Conservation (phyloP, 2,113 vertebrate genomes). For the Gnathonemus echidnorhynchus region DNA sequence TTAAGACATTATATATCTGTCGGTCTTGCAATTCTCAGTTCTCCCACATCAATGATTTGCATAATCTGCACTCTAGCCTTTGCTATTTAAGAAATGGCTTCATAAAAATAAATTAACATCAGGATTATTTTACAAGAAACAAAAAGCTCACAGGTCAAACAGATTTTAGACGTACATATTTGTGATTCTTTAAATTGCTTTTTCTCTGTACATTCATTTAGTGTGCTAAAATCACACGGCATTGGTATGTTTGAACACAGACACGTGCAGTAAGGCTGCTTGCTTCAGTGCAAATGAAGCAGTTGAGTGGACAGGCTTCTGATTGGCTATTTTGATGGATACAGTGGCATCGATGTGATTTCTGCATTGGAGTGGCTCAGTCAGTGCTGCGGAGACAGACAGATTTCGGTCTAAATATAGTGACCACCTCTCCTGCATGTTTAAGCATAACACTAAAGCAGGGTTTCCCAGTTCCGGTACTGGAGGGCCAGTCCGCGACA, state of each 20-base stretch:
- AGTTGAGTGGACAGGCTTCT: not conserved
- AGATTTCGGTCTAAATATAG: constrained; percentile 27
- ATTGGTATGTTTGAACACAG: not conserved
- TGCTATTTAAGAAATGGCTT: not conserved
- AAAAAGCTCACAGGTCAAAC: not conserved
- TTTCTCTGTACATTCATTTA: not conserved
- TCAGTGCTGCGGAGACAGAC: constrained; percentile 33
- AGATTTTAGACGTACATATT: not conserved
- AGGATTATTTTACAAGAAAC: constrained; percentile 15
- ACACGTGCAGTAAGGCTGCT: constrained; percentile 1
- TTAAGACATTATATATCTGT: not conserved
- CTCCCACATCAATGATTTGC: not conserved
- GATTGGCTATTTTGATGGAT: constrained; percentile 25
- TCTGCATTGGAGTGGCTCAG: constrained; percentile 52
- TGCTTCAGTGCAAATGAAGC: not conserved
- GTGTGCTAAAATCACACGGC: not conserved
- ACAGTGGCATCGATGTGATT: constrained; percentile 46
- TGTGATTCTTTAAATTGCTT: not conserved
- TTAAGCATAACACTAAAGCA: constrained; percentile 30
- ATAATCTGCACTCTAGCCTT: not conserved
- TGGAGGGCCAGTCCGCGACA: not conserved
- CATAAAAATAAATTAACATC: not conserved
- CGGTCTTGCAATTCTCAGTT: not conserved
- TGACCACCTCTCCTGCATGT: constrained; percentile 25
- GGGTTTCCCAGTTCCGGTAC: not conserved